Conservation (phyloP, 2,888 invertebrate species). For the Leucophenga maculata region DNA sequence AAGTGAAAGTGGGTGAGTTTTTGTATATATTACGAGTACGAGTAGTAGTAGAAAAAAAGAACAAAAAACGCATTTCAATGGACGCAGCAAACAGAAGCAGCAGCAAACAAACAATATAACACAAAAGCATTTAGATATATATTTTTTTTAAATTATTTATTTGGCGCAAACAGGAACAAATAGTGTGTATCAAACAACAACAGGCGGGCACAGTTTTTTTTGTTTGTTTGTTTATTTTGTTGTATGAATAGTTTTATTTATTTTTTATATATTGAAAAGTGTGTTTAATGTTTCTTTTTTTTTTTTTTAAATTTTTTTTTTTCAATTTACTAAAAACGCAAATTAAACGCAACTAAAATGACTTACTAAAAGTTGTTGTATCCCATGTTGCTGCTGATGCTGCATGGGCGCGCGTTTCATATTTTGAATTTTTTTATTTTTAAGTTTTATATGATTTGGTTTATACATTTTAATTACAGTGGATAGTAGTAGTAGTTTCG, state of each 20-base stretch:
- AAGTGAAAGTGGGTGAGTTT: neutral
- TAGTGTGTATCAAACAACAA: conserved; percentile 46
- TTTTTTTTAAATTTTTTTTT: neutral
- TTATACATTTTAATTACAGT: conserved; percentile 14
- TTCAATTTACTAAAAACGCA: conserved; percentile 36
- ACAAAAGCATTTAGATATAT: conserved; percentile 40
- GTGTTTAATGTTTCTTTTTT: neutral
- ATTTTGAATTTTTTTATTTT: conserved; percentile 23
- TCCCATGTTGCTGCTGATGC: conserved; percentile 94
- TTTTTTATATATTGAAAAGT: neutral
- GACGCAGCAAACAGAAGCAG: conserved; percentile 35
- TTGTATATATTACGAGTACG: too few species aligned
- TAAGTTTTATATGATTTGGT: conserved; percentile 18
- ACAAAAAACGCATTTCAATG: conserved; percentile 17
- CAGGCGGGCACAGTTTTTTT: conserved; percentile 11
- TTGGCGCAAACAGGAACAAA: conserved; percentile 24
- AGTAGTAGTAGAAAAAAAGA: neutral
- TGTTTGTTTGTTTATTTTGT: neutral
- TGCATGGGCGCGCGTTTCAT: conserved; percentile 68
- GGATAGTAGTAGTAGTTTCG: neutral
- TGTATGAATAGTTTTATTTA: too few species aligned
- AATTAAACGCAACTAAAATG: conserved; percentile 47
- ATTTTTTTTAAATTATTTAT: too few species aligned
- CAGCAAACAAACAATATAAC: conserved; percentile 34
- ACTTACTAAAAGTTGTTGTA: conserved; percentile 94